Evolutionary conservation across 2,888 invertebrate species (phyloP).

Genomic region (Adineta ricciae): DNA sequence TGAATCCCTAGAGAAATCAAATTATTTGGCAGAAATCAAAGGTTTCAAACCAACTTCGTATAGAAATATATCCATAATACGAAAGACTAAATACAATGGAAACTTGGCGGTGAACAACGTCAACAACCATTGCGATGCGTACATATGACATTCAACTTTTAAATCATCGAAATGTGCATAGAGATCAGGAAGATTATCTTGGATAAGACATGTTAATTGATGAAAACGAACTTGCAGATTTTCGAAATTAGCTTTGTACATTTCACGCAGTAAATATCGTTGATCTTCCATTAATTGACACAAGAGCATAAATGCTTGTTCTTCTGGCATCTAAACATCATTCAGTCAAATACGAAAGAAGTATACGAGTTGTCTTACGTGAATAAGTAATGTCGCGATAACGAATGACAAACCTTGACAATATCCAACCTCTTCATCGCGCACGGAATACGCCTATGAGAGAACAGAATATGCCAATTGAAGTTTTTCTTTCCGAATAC

Average conservation of each 20-base stretch:
- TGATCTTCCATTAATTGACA: conserved; percentile 78
- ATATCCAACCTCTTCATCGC: conserved; percentile 93
- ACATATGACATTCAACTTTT: conserved; percentile 93
- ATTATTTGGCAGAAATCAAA: neutral
- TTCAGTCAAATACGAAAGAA: too few species aligned
- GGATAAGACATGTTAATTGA: conserved; percentile 66
- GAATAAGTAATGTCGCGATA: conserved; percentile 83
- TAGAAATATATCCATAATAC: conserved; percentile 68
- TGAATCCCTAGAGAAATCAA: conserved; percentile 60
- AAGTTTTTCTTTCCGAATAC: too few species aligned
- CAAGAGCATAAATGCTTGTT: conserved; percentile 91
- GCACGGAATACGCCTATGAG: conserved; percentile 79
- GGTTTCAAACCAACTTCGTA: conserved; percentile 9
- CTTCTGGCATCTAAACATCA: conserved; percentile 73
- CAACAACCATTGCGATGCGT: conserved; percentile 97
- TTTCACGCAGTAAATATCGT: conserved; percentile 78
- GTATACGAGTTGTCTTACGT: conserved; percentile 48
- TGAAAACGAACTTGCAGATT: conserved; percentile 84
- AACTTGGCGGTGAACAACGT: conserved; percentile 98
- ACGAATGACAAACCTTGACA: conserved; percentile 97
- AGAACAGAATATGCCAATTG: too few species aligned
- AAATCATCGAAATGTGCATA: conserved; percentile 56
- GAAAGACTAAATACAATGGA: conserved; percentile 88
- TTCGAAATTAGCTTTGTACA: conserved; percentile 93
- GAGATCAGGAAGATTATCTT: conserved; percentile 48